Evolutionary conservation across 2,888 invertebrate genomes (phyloP).

Genomic region (Chloromyia formosa): DNA sequence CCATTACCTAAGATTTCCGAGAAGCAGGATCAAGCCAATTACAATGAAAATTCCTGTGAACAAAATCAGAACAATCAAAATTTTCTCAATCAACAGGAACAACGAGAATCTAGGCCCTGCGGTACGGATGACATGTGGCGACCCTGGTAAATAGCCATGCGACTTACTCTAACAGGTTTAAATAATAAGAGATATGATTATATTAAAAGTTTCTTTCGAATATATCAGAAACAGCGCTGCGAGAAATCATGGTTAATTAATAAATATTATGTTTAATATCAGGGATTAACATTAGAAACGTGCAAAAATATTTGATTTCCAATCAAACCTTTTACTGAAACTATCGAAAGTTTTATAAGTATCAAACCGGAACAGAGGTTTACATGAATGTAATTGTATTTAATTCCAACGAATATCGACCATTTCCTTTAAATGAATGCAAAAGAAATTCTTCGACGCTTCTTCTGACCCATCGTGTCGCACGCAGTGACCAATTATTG

Average conservation of each 20-base stretch:
- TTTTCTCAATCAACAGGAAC: slow-evolving; percentile 52
- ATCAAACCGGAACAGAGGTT: neutral
- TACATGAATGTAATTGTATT: neutral
- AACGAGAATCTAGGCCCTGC: slow-evolving; percentile 32
- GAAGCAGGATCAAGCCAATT: neutral
- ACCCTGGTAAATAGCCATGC: slow-evolving; percentile 63
- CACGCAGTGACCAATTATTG: neutral
- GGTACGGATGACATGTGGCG: slow-evolving; percentile 66
- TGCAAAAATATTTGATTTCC: neutral
- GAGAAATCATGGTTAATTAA: neutral
- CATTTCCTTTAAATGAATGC: neutral
- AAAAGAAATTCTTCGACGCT: slow-evolving; percentile 4
- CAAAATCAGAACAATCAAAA: slow-evolving; percentile 55
- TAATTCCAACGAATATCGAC: neutral
- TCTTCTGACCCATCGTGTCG: neutral
- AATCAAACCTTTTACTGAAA: neutral
- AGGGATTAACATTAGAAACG: slow-evolving; percentile 24
- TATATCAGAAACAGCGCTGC: neutral
- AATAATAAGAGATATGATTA: too few relatives aligned
- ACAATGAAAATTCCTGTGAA: slow-evolving; percentile 51
- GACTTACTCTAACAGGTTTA: too few relatives aligned
- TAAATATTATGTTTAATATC: slow-evolving; percentile 25
- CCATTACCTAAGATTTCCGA: neutral
- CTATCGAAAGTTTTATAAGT: neutral
- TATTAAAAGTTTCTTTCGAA: neutral